These are phyloP conservation scores for Drosophila subsilvestris DNA, from an alignment of 2,888 invertebrate genomes.

Conservation along the genomic window DNA sequence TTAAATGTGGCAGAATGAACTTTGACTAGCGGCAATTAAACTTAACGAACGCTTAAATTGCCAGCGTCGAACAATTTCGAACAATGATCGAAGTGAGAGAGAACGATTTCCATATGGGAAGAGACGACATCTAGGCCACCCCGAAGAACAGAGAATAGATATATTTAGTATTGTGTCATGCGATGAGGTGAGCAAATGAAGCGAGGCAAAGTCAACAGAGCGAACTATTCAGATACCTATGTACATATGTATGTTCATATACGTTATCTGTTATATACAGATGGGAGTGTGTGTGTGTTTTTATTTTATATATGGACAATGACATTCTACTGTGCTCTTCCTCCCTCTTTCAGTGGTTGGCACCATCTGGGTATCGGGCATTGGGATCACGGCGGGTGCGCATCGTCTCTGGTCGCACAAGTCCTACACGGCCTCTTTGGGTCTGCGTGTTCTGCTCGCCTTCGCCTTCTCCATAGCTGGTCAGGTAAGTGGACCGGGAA, in stretches of 20 bases:
- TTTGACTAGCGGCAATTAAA: slow-evolving; percentile 71
- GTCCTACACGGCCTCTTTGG: slow-evolving; percentile 90
- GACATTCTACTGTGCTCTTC: slow-evolving; percentile 22
- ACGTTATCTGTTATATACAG: background rate
- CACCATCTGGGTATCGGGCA: slow-evolving; percentile 89
- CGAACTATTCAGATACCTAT: slow-evolving; percentile 13
- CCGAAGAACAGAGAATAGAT: slow-evolving; percentile 24
- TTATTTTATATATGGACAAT: slow-evolving; percentile 28
- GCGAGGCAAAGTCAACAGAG: slow-evolving; percentile 33
- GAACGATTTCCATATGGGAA: slow-evolving; percentile 36
- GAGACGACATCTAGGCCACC: slow-evolving; percentile 35
- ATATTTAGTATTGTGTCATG: slow-evolving; percentile 63
- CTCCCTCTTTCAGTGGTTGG: slow-evolving; percentile 85
- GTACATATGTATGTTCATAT: background rate
- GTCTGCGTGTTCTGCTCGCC: slow-evolving; percentile 88
- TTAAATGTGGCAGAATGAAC: slow-evolving; percentile 46
- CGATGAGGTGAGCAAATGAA: slow-evolving; percentile 43
- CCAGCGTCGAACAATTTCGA: slow-evolving; percentile 36
- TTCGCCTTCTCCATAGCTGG: slow-evolving; percentile 91
- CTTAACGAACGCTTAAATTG: slow-evolving; percentile 74
- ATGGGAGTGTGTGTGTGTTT: slow-evolving; percentile 9
- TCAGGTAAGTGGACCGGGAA: slow-evolving; percentile 86
- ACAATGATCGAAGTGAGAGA: slow-evolving; percentile 41
- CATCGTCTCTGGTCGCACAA: slow-evolving; percentile 93
- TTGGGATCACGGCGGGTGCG: slow-evolving; percentile 92